phyloP scores from a whole-genome alignment of 2,888 invertebrate genomes.

The Tetragnatha montana region DNA sequence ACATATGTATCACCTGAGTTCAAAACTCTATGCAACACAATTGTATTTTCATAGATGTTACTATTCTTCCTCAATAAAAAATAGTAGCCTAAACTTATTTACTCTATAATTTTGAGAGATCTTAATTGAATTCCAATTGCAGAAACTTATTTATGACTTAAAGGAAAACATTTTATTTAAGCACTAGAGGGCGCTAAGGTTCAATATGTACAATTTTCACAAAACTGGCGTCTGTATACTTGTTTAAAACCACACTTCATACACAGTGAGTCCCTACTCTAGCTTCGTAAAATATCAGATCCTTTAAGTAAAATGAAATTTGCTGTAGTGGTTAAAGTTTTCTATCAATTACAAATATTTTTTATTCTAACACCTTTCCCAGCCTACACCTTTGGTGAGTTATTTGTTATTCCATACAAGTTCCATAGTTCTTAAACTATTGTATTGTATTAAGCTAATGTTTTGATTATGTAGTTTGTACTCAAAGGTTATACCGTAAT shows the following conservation, averaged over 20 bases:
- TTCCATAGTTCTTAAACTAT: too few species aligned
- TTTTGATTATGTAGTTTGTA: too few species aligned
- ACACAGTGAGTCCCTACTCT: neutral
- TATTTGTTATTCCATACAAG: neutral
- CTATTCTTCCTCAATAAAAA: too few species aligned
- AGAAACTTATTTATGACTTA: too few species aligned
- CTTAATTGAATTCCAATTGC: too few species aligned
- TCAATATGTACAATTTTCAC: neutral
- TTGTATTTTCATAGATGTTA: too few species aligned
- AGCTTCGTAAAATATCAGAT: neutral
- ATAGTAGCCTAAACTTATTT: too few species aligned
- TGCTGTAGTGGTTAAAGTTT: neutral
- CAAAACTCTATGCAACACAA: too few species aligned
- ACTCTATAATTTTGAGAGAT: too few species aligned
- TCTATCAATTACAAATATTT: neutral
- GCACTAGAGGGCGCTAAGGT: slow-evolving; percentile 56
- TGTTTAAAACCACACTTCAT: neutral
- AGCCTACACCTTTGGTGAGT: neutral
- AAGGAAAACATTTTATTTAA: neutral
- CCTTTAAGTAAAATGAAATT: neutral
- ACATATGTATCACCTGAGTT: too few species aligned
- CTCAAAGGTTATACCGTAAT: too few species aligned
- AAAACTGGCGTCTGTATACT: neutral
- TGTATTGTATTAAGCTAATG: too few species aligned
- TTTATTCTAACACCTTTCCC: neutral